phyloP scores from a whole-genome alignment of 2,113 vertebrate species.

The Galemys pyrenaicus region DNA sequence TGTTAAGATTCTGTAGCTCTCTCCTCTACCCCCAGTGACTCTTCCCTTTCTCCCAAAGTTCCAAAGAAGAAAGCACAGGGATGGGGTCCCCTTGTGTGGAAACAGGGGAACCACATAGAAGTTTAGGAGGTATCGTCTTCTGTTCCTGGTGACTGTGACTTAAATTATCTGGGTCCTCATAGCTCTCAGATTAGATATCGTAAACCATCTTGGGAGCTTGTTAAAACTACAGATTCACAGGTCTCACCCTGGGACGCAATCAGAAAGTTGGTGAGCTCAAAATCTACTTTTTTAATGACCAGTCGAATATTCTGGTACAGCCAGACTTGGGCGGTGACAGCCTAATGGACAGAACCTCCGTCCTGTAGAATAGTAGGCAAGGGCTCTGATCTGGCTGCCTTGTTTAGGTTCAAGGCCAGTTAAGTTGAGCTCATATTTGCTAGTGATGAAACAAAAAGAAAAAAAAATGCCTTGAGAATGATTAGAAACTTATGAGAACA shows the following conservation, averaged over 20 bases:
- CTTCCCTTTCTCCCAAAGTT: neutral
- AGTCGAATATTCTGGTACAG: neutral
- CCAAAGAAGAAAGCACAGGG: neutral
- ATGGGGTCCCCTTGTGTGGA: too few relatives aligned
- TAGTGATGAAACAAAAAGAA: neutral
- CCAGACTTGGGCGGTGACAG: neutral
- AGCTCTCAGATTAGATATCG: neutral
- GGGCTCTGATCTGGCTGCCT: neutral
- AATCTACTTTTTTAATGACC: slow-evolving; percentile 6
- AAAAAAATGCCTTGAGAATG: slow-evolving; percentile 20
- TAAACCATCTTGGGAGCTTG: neutral
- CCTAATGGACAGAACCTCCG: neutral
- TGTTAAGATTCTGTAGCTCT: neutral
- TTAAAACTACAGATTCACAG: neutral
- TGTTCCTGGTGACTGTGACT: neutral
- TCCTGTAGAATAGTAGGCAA: neutral
- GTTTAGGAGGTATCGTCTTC: neutral
- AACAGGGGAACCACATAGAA: neutral
- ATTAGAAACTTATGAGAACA: neutral
- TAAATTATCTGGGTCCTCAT: neutral
- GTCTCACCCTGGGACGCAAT: neutral
- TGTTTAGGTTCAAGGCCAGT: neutral
- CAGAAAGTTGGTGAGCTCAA: neutral
- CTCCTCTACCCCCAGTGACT: neutral
- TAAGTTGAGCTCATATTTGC: neutral